Conservation (phyloP, 1,140 invertebrate genomes). For the Mya arenaria region DNA sequence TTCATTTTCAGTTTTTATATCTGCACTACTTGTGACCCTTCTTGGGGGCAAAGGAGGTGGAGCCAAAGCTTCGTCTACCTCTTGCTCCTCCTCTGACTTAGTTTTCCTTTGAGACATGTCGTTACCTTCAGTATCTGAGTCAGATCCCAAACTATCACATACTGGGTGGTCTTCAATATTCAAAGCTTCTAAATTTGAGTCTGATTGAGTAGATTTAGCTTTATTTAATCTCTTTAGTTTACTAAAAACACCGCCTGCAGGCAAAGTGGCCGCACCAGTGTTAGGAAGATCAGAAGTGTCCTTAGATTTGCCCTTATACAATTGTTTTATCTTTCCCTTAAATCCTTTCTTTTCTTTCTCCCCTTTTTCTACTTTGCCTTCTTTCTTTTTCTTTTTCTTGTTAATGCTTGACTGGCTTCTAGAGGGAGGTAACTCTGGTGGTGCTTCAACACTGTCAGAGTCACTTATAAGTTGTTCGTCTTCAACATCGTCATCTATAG, state of each 20-base stretch:
- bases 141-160: slow-evolving; percentile 49
- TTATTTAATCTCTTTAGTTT: slow-evolving; percentile 54
- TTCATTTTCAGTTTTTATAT: slow-evolving; percentile 11
- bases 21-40: slow-evolving; percentile 10
- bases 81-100: slow-evolving; percentile 1
- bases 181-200: slow-evolving; percentile 33
- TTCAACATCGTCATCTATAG: slow-evolving; percentile 3
- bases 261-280: neutral
- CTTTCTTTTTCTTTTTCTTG: slow-evolving; percentile 42
- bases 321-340: slow-evolving; percentile 36
- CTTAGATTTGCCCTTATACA: slow-evolving; percentile 27
- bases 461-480: neutral
- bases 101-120: neutral
- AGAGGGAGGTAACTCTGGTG: slow-evolving; percentile 31
- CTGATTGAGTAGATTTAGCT: slow-evolving; percentile 23
- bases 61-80: neutral
- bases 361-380: slow-evolving; percentile 17
- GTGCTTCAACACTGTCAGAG: slow-evolving; percentile 35
- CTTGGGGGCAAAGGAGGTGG: slow-evolving; percentile 43
- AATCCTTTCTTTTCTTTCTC: slow-evolving; percentile 11
- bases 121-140: slow-evolving; percentile 36
- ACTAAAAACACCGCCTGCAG: neutral
- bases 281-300: neutral
- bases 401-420: neutral
- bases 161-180: slow-evolving; percentile 26